These are phyloP conservation scores for Todus mexicanus DNA, from an alignment of 2,797 vertebrate species.

Conservation along the genomic window DNA sequence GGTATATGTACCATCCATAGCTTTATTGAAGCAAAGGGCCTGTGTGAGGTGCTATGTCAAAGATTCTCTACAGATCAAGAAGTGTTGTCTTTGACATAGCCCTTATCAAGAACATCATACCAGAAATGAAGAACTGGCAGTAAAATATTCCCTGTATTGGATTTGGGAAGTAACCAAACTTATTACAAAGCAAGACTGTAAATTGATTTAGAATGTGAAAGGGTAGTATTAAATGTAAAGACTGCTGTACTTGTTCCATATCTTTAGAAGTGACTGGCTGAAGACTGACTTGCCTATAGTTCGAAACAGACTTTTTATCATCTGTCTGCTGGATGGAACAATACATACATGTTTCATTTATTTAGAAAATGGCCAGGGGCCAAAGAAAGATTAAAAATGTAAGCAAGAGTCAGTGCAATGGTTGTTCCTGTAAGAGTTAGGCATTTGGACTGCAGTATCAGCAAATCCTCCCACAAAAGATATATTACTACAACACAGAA, in stretches of 20 bases:
- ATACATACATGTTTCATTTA: constrained; percentile 55
- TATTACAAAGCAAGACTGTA: constrained; percentile 52
- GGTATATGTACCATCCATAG: neutral
- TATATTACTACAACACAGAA: neutral
- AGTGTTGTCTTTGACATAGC: constrained; percentile 24
- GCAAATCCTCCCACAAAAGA: constrained; percentile 32
- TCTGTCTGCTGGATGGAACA: constrained; percentile 29
- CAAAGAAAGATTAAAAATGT: constrained; percentile 56
- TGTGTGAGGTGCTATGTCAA: neutral
- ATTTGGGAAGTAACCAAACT: constrained; percentile 54
- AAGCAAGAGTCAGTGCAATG: constrained; percentile 41
- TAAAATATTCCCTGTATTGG: constrained; percentile 19
- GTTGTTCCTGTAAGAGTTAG: constrained; percentile 44
- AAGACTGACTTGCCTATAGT: constrained; percentile 24
- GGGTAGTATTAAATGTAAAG: constrained; percentile 36
- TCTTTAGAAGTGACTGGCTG: constrained; percentile 35
- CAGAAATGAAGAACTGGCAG: constrained; percentile 48
- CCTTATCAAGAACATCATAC: constrained; percentile 37
- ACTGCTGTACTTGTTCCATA: constrained; percentile 51
- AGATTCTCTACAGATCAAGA: constrained; percentile 8
- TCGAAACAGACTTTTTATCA: constrained; percentile 56
- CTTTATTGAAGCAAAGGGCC: constrained; percentile 10
- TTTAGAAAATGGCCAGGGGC: constrained; percentile 47
- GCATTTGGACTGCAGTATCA: constrained; percentile 45
- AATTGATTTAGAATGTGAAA: constrained; percentile 64